Evolutionary conservation across 2,888 invertebrate species (phyloP), one percentile per base, ranked within the genome.

Genomic region (Nemotelus nigrinus): DNA sequence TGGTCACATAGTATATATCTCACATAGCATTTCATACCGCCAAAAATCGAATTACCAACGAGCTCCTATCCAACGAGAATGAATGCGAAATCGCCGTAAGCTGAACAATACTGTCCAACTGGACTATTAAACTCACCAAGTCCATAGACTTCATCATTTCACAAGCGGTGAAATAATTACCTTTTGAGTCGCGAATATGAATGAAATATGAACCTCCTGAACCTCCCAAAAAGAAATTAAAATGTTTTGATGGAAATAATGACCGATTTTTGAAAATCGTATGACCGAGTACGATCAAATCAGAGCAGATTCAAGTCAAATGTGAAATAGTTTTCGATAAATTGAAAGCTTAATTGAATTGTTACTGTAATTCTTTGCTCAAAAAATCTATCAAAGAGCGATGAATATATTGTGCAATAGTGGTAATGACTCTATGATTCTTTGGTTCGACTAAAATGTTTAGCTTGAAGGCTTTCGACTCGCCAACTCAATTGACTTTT

Each of bases 201-300:
- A 65, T 65, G 65, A 43, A 65, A 65, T 65, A 10, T 47, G 44
- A 47, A 25, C 25, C 25, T 25, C 25, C 25, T 25, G 25, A 25
- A 25, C 25, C 65, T 2, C 65, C 65, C 47, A 41, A 65, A 65
- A 65, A 65, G 65, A 65, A 65, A 65, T 65, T 47, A 65, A 65
- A 65, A 65, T 65, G 65, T 65, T 7, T 65, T 65, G 65, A 65
- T 65, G 65, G 65, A 65, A 45, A 47, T 65, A 65, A 65, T 65
- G 47, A 65, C 2, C 45, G 47, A 65, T 47, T 65, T 10, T 47
- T 44, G 45, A 65, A 53, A 10, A 53, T 6, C 53, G 10, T 10
- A 53, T 1, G 7, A 53, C 53, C 53, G 10, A 53, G 53, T 10
- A 10, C 4, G 58, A 7, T 7, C 5, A n/a, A 58, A 43, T 7